Evolutionary conservation across 2,797 vertebrate species (phyloP), one percentile per base, ranked within the genome.

Genomic region (Anas bernieri): DNA sequence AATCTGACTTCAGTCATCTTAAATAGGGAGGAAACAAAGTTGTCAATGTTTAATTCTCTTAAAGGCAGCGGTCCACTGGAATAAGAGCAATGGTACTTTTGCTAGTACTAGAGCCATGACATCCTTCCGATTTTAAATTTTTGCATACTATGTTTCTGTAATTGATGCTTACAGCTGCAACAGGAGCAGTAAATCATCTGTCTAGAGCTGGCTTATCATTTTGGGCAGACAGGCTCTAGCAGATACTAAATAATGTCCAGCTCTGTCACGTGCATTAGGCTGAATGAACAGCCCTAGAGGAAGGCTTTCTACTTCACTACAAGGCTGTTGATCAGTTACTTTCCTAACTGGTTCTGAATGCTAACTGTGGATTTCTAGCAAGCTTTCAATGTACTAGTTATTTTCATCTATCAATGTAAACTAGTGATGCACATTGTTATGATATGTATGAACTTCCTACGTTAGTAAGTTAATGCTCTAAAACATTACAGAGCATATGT

Each of bases 21-120:
- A 94, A 95, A 81, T 66, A 69, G 58, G 56, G 74, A 83, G 68
- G 21, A 9, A 91, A 89, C 37, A 18, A 58, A 95, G 75, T 79
- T 77, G 85, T 70, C 67, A 81, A 30, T 17, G n/a, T 67, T 76
- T 54, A 87, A 83, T 93, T 89, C 74, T 84, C 25, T 61, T 64
- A 86, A 59, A 59, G 58, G 21, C 69, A 62, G 75, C 17, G 55
- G n/a, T 35, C 23, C 41, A 17, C 21, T 77, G 59, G 61, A 89
- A 78, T 72, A 84, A 56, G 23, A 80, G 43, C 15, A 67, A 6
- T 26, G 23, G 52, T 28, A 83, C 43, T 91, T 88, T 73, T 86
- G 12, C 48, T 66, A 17, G 23, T 61, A 61, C 48, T 58, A 17
- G 13, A 87, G 75, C 64, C 48, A 41, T 83, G 78, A 14, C 20